Conservation (phyloP, 2,113 vertebrate species). For the Tachysurus vachellii region DNA sequence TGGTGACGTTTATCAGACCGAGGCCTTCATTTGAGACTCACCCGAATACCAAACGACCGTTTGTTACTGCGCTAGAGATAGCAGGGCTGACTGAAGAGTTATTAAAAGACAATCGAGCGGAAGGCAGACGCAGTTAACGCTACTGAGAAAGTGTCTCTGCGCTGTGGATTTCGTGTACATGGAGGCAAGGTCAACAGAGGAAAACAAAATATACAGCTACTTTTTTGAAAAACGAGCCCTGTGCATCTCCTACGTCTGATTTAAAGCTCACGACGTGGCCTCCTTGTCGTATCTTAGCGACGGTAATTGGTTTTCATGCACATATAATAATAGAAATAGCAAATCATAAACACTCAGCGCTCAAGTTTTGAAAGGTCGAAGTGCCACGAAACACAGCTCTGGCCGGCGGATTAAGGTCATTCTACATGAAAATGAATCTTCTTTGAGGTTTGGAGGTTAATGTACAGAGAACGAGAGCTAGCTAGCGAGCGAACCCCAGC, state of each 20-base stretch:
- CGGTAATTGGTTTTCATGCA: conserved; percentile 36
- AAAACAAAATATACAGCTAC: background rate
- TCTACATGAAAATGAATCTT: conserved; percentile 21
- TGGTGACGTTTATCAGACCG: conserved; percentile 40
- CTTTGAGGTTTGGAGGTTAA: conserved; percentile 22
- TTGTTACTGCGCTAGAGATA: conserved; percentile 11
- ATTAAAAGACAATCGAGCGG: conserved; percentile 1
- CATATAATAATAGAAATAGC: conserved; percentile 2
- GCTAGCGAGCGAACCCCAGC: background rate
- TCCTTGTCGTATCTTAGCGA: background rate
- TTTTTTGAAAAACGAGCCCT: background rate
- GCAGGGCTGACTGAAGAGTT: background rate
- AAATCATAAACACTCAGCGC: conserved; percentile 19
- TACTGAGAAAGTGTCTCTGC: background rate
- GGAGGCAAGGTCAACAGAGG: conserved; percentile 1
- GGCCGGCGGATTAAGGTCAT: conserved; percentile 23
- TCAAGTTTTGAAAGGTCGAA: conserved; percentile 1
- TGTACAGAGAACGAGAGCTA: conserved; percentile 21
- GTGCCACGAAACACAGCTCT: background rate
- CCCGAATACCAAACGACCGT: conserved; percentile 10
- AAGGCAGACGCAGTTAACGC: conserved; percentile 33
- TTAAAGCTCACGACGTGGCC: background rate
- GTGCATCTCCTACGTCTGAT: background rate
- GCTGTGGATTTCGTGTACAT: background rate
- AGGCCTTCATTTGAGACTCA: conserved; percentile 28